Evolutionary conservation across 2,888 invertebrate genomes (phyloP).

Genomic region (Drosophila subquinaria): DNA sequence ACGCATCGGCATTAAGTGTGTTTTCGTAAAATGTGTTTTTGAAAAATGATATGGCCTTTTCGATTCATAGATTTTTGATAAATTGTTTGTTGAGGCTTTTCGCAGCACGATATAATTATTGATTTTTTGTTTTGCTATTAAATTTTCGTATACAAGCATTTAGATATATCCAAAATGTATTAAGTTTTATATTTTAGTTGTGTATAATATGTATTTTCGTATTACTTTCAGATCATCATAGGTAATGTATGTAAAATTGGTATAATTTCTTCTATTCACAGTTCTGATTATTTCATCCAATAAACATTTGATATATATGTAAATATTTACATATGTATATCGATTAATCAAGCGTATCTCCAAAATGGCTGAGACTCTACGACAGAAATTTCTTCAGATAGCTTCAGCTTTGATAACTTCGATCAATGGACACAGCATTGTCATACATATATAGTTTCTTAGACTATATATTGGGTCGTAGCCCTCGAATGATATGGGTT

Average conservation of each 20-base stretch:
- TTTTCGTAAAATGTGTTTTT: constrained; percentile 31
- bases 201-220: constrained; percentile 63
- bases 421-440: constrained; percentile 14
- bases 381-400: not conserved
- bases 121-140: constrained; percentile 41
- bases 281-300: constrained; percentile 65
- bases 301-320: constrained; percentile 33
- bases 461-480: constrained; percentile 17
- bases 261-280: constrained; percentile 80
- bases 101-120: constrained; percentile 28
- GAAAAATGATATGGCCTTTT: constrained; percentile 44
- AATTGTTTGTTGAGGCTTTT: constrained; percentile 2
- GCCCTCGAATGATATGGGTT: constrained; percentile 49
- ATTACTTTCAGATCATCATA: constrained; percentile 64
- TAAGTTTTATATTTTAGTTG: constrained; percentile 36
- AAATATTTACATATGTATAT: constrained; percentile 48
- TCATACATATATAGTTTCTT: constrained; percentile 23
- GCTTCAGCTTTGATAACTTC: constrained; percentile 5
- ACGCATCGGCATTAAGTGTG: constrained; percentile 37
- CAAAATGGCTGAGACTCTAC: constrained; percentile 2
- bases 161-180: constrained; percentile 67
- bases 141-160: constrained; percentile 82
- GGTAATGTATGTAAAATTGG: constrained; percentile 68
- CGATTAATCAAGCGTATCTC: constrained; percentile 45
- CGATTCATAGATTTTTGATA: constrained; percentile 31